phyloP scores from a whole-genome alignment of 1,140 invertebrate species.

The Vollenhovia emeryi region DNA sequence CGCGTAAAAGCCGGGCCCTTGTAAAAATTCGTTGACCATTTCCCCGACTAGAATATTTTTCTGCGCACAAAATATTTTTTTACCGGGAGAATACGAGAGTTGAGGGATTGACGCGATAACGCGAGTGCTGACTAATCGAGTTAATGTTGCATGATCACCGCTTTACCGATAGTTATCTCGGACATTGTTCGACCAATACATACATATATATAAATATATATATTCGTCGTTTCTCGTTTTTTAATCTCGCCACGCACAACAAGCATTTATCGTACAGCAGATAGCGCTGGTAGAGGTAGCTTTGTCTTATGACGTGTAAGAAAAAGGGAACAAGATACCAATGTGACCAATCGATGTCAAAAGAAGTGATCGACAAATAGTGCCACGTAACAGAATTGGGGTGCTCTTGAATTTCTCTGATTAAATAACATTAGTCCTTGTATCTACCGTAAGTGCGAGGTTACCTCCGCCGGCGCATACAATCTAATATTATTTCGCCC shows the following conservation, averaged over 20 bases:
- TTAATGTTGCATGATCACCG: constrained; percentile 23
- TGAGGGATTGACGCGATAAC: constrained; percentile 4
- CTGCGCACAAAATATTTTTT: constrained; percentile 44
- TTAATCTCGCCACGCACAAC: constrained; percentile 43
- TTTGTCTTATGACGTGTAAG: neutral
- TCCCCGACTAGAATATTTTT: constrained; percentile 41
- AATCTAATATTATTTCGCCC: neutral
- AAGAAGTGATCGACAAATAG: constrained; percentile 2
- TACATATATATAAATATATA: neutral
- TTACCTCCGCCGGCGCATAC: neutral
- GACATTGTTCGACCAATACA: constrained; percentile 7
- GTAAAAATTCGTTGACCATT: constrained; percentile 45
- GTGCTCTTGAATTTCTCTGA: neutral
- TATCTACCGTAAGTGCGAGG: neutral
- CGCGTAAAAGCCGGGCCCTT: neutral
- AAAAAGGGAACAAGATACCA: neutral
- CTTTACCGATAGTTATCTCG: constrained; percentile 33
- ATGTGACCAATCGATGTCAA: neutral
- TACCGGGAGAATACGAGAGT: constrained; percentile 17
- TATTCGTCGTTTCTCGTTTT: constrained; percentile 23
- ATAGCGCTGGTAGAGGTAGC: neutral
- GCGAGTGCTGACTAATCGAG: constrained; percentile 16
- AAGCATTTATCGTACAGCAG: neutral
- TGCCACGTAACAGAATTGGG: neutral
- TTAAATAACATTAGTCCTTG: neutral